These are phyloP conservation scores for Blennius ocellaris DNA, from an alignment of 2,113 vertebrate genomes.

Conservation along the genomic window DNA sequence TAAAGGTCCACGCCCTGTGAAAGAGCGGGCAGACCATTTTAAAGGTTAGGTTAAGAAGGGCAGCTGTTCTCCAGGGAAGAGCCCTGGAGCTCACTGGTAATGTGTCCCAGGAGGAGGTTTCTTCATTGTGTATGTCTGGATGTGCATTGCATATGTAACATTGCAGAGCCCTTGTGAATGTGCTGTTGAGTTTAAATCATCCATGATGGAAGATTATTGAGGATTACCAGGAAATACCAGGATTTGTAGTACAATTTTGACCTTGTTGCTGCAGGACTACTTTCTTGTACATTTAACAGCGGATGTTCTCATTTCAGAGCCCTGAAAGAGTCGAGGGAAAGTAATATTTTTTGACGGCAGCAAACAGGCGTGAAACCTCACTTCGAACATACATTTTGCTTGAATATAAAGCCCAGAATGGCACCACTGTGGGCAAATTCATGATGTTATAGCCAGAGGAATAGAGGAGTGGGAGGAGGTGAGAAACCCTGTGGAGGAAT, in stretches of 20 bases:
- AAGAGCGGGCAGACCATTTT: neutral
- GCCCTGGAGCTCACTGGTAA: conserved; percentile 20
- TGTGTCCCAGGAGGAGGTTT: conserved; percentile 30
- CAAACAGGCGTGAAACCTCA: neutral
- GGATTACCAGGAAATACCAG: conserved; percentile 23
- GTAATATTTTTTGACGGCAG: conserved; percentile 7
- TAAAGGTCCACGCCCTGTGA: neutral
- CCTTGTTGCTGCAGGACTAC: neutral
- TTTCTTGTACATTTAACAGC: conserved; percentile 8
- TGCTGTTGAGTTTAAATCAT: neutral
- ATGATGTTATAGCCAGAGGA: conserved; percentile 20
- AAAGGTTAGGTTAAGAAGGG: conserved; percentile 28
- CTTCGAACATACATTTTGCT: neutral
- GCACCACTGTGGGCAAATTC: conserved; percentile 1
- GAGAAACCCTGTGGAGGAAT: conserved; percentile 30
- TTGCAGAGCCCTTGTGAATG: neutral
- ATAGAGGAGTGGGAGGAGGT: conserved; percentile 14
- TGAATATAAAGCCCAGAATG: neutral
- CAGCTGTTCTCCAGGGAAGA: conserved; percentile 33
- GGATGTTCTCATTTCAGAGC: conserved; percentile 3
- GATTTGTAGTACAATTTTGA: conserved; percentile 16
- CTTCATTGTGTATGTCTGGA: conserved; percentile 9
- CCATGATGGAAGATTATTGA: conserved; percentile 21
- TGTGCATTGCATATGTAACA: neutral
- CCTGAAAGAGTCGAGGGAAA: conserved; percentile 1